Percentiles rank a stretch among this genome's conserved stretches.
These are phyloP conservation scores for Spialia ferax DNA, from an alignment of 2,888 invertebrate species.

Conservation along the genomic window DNA sequence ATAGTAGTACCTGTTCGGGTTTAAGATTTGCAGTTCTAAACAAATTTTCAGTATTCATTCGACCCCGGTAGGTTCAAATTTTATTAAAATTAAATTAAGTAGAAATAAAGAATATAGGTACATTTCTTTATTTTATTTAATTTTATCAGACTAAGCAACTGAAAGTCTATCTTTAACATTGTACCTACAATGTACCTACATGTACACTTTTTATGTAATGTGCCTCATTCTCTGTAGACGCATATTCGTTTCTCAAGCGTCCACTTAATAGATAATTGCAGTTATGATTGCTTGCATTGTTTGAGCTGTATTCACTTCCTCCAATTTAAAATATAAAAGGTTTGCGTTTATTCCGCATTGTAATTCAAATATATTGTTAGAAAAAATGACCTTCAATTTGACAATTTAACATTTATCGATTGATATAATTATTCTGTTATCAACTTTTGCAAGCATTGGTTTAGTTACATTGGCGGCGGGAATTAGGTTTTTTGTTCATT, in stretches of 20 bases:
- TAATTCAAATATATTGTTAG: constrained; percentile 18
- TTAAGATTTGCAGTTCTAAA: no score
- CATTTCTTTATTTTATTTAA: no score
- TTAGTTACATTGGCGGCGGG: not conserved
- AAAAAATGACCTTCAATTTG: constrained; percentile 33
- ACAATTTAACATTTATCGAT: constrained; percentile 27
- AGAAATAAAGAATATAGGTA: no score
- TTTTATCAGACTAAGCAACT: no score
- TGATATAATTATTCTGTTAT: constrained; percentile 34
- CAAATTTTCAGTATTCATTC: no score
- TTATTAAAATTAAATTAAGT: no score
- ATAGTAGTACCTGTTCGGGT: no score
- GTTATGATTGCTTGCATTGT: constrained; percentile 33
- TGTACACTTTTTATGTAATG: no score
- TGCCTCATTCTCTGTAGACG: not conserved
- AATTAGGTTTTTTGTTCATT: constrained; percentile 11
- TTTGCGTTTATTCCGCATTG: constrained; percentile 17
- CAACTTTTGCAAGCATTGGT: constrained; percentile 18
- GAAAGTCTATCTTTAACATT: not conserved
- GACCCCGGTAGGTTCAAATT: no score
- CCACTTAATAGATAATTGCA: constrained; percentile 11
- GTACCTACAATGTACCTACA: not conserved
- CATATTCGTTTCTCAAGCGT: constrained; percentile 21
- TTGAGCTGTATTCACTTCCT: constrained; percentile 27
- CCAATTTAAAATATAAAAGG: constrained; percentile 32